phyloP scores from a whole-genome alignment of 1,140 invertebrate species.

The Octopus sinensis region DNA sequence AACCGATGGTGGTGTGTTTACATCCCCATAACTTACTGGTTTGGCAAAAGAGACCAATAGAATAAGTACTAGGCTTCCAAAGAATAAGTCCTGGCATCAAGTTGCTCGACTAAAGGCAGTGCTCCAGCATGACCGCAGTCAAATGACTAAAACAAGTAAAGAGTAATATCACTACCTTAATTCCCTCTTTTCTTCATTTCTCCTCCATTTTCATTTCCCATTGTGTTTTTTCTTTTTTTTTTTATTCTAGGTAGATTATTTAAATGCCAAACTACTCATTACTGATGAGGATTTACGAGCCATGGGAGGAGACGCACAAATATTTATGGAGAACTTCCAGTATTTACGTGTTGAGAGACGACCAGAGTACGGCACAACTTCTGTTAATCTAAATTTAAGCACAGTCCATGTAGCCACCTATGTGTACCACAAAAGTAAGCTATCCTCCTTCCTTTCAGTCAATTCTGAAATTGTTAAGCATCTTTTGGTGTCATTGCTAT shows the following conservation, averaged over 20 bases:
- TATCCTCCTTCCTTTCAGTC: not conserved
- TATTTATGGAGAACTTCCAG: not conserved
- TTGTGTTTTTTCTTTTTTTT: not conserved
- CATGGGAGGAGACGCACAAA: not conserved
- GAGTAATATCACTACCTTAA: not conserved
- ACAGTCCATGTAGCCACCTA: slow-evolving; percentile 92
- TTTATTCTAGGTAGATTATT: slow-evolving; percentile 9
- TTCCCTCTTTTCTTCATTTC: not conserved
- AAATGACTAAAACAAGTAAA: too few relatives aligned
- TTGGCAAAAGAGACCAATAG: too few relatives aligned
- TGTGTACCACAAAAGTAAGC: slow-evolving; percentile 82
- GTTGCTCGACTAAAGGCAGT: too few relatives aligned
- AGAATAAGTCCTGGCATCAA: too few relatives aligned
- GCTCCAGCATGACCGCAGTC: too few relatives aligned
- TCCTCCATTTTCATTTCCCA: not conserved
- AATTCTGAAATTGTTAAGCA: not conserved
- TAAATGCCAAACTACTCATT: slow-evolving; percentile 6
- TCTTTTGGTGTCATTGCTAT: not conserved
- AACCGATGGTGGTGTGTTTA: too few relatives aligned
- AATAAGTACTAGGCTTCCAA: too few relatives aligned
- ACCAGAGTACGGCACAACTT: slow-evolving; percentile 76
- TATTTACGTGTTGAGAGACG: slow-evolving; percentile 63
- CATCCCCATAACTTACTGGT: too few relatives aligned
- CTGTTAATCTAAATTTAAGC: slow-evolving; percentile 80
- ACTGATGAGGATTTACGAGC: not conserved